phyloP scores from a whole-genome alignment of 2,797 vertebrate genomes.

The Allobates femoralis region DNA sequence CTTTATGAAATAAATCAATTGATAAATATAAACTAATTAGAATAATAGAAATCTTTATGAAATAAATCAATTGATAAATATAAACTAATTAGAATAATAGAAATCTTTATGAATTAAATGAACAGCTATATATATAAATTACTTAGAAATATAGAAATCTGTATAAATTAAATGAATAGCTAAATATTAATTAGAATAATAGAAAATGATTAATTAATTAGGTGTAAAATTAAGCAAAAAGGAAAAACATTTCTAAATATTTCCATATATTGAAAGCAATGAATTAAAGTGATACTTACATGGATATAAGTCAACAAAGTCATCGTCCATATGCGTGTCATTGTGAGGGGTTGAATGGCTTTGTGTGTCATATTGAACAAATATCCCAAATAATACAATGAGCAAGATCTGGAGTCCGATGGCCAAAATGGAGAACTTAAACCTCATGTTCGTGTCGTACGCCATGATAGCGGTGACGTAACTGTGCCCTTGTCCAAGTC shows the following conservation, averaged over 20 bases:
- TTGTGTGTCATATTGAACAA: slow-evolving; percentile 79
- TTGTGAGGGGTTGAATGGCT: fast-evolving
- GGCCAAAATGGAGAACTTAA: slow-evolving; percentile 86
- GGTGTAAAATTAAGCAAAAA: background rate
- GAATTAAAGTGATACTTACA: slow-evolving; percentile 80
- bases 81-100: background rate
- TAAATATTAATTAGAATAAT: background rate
- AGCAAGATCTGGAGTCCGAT: slow-evolving; percentile 82
- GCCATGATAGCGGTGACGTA: slow-evolving; percentile 70
- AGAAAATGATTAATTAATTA: background rate
- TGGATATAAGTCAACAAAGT: slow-evolving; percentile 76
- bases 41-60: no score
- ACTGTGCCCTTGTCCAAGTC: slow-evolving; percentile 42
- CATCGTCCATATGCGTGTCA: fast-evolving
- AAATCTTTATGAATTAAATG: background rate
- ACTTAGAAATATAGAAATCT: no score
- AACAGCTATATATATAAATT: no score
- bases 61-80: no score
- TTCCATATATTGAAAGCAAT: background rate
- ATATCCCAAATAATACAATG: slow-evolving; percentile 86
- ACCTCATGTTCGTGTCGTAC: slow-evolving; percentile 86
- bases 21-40: no score
- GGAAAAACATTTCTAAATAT: background rate
- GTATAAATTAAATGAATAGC: no score
- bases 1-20: no score